These are phyloP conservation scores for Cyprinodon tularosa DNA, from an alignment of 2,113 vertebrate genomes.

Conservation along the genomic window DNA sequence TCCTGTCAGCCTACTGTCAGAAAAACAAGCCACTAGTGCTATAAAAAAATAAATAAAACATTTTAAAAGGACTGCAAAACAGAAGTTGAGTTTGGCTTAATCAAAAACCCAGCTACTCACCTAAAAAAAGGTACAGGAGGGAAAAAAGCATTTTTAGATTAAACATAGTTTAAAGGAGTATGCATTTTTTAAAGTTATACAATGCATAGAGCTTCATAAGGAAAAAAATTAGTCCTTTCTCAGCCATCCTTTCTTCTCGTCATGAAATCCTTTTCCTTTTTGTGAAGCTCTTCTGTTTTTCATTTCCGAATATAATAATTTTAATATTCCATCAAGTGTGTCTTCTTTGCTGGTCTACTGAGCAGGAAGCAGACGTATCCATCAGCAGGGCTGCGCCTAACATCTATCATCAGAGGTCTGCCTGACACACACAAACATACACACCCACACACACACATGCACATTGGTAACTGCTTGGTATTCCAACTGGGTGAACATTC, in stretches of 20 bases:
- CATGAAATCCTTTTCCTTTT: slow-evolving; percentile 26
- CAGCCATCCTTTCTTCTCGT: slow-evolving; percentile 43
- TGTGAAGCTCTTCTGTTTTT: slow-evolving; percentile 18
- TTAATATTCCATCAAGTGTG: slow-evolving; percentile 72
- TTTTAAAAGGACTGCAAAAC: no score
- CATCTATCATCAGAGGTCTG: slow-evolving; percentile 76
- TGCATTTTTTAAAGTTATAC: not conserved
- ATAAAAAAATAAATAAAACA: no score
- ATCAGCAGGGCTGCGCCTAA: slow-evolving; percentile 65
- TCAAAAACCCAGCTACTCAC: no score
- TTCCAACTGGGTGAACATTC: slow-evolving; percentile 70
- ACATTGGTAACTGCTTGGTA: slow-evolving; percentile 75
- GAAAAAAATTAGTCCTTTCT: slow-evolving; percentile 37
- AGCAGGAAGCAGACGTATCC: slow-evolving; percentile 76
- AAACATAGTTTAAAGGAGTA: not conserved
- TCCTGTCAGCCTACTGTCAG: no score
- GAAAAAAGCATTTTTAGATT: not conserved
- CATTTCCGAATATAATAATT: slow-evolving; percentile 62
- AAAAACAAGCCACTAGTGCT: no score
- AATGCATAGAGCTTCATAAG: not conserved
- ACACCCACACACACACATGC: not conserved
- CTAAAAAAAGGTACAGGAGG: no score
- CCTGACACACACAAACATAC: slow-evolving; percentile 30
- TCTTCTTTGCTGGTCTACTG: slow-evolving; percentile 74
- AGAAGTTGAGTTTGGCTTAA: no score